Base-by-base conservation (phyloP, 2,888 invertebrate genomes). In the Teleiodes luculella region DNA sequence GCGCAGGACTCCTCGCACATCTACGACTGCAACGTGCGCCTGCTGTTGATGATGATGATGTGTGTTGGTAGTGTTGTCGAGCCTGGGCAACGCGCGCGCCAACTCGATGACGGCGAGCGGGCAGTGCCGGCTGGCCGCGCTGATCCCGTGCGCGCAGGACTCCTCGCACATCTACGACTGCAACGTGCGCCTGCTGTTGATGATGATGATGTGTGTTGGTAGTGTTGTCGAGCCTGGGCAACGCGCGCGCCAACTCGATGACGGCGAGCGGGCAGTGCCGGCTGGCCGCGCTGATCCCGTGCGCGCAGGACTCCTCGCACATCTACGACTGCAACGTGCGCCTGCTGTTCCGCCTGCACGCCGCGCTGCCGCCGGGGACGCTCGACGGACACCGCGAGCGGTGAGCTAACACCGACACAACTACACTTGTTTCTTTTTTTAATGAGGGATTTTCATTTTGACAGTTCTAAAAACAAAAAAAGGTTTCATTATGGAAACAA, bases 41-140 rank as follows among this genome's bases (percentile, higher is more conserved):
- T n/a, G n/a, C n/a, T n/a, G n/a, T n/a, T n/a, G n/a, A n/a, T n/a
- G n/a, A n/a, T n/a, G n/a, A n/a, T n/a, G n/a, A n/a, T n/a, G n/a
- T n/a, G n/a, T n/a, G n/a, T n/a, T n/a, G n/a, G n/a, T n/a, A 97
- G 98, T 99, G 60, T 98, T 98, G 88, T 95, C 95, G 66, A 97
- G 98, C 0, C 91, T 99, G 74, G 97, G 98, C 80, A 94, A 95
- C 87, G 96, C 97, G 1, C 93, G 97, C 39, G 96, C 98, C 41
- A 98, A 97, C 82, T 99, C 99, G 3, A 98, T 99, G 97, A 98
- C 98, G 0, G 95, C 94, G 58, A 95, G 96, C 58, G 99, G 99
- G 0, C 99, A 99, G 83, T 99, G 99, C 78, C 93, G 98, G 37
- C 91, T 99, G 53, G 97, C 98, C 6, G 99, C 99, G 0, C 90